phyloP scores from a whole-genome alignment of 2,888 invertebrate genomes.

The Hoplodrina ambigua region DNA sequence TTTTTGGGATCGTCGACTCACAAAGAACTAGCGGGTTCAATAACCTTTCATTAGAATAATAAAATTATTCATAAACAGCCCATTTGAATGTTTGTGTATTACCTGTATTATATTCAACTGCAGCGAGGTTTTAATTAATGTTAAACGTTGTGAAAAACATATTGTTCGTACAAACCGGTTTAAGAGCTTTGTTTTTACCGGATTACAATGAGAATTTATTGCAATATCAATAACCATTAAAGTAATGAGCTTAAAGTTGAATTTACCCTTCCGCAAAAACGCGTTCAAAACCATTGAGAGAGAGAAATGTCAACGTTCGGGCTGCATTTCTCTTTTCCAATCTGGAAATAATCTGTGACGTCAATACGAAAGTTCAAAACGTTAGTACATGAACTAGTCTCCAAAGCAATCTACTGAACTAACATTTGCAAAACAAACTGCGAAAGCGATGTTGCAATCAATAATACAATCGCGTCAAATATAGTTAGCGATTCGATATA shows the following conservation, averaged over 20 bases:
- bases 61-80: constrained; percentile 12
- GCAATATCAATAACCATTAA: constrained; percentile 15
- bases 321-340: constrained; percentile 20
- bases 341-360: constrained; percentile 40
- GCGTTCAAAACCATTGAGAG: background rate
- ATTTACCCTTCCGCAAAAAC: background rate
- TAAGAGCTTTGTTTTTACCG: constrained; percentile 32
- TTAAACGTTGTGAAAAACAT: constrained; percentile 29
- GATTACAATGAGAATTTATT: constrained; percentile 17
- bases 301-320: constrained; percentile 4
- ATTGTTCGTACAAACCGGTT: constrained; percentile 11
- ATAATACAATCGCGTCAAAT: constrained; percentile 56
- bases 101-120: constrained; percentile 30
- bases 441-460: constrained; percentile 49
- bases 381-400: constrained; percentile 51
- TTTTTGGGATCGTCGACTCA: constrained; percentile 31
- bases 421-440: constrained; percentile 56
- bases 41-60: constrained; percentile 29
- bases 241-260: constrained; percentile 9
- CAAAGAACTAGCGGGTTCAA: constrained; percentile 37
- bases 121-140: constrained; percentile 28
- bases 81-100: constrained; percentile 17
- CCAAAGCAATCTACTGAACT: constrained; percentile 59
- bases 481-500: constrained; percentile 48
- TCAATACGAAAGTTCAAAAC: constrained; percentile 46